phyloP scores from a whole-genome alignment of 2,888 invertebrate species.

The Pollenia angustigena region DNA sequence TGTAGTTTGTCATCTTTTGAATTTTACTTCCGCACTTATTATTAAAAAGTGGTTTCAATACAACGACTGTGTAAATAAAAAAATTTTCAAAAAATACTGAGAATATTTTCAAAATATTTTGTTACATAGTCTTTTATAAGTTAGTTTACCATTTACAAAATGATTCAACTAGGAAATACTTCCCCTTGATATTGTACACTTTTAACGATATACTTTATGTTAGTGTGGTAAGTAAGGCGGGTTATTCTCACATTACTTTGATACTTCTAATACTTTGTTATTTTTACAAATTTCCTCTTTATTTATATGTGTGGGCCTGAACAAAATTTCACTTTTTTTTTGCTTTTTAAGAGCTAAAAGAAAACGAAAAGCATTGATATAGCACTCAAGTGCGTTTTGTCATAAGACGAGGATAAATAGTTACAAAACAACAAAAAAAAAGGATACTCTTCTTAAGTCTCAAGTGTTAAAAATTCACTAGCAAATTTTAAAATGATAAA shows the following conservation, averaged over 20 bases:
- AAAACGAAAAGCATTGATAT: conserved; percentile 7
- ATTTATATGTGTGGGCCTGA: neutral
- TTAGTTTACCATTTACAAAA: no score
- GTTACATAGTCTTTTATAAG: no score
- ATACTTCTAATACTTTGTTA: conserved; percentile 29
- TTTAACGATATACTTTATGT: neutral
- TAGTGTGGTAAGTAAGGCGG: conserved; percentile 11
- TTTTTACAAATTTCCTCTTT: conserved; percentile 15
- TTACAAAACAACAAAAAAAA: neutral
- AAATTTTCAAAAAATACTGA: no score
- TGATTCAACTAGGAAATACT: neutral
- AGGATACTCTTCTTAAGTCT: conserved; percentile 31
- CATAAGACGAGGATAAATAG: conserved; percentile 32
- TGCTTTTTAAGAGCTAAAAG: neutral
- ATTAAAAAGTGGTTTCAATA: no score
- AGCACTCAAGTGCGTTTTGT: conserved; percentile 28
- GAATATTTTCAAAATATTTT: no score
- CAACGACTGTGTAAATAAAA: no score
- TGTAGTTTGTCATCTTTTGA: no score
- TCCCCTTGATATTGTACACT: neutral
- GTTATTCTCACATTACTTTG: conserved; percentile 13
- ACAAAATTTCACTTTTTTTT: neutral
- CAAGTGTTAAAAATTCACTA: conserved; percentile 40
- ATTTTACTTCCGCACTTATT: no score
- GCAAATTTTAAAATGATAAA: neutral